Evolutionary conservation across 1,140 invertebrate species (phyloP).

Genomic region (Yoshiicerus persimilis): DNA sequence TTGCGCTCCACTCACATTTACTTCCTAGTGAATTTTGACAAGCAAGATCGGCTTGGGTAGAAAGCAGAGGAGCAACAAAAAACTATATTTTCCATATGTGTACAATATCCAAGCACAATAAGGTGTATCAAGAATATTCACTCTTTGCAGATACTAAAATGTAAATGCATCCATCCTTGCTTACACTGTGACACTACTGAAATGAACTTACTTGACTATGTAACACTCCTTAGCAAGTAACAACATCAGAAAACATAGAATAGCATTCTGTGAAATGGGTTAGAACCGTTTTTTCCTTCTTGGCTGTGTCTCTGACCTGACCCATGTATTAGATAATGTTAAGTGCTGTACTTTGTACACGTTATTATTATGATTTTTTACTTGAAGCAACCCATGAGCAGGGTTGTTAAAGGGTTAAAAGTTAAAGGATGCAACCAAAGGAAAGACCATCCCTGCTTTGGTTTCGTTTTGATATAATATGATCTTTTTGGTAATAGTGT

Average conservation of each 20-base stretch:
- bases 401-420: conserved; percentile 13
- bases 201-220: background rate
- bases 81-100: background rate
- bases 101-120: background rate
- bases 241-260: background rate
- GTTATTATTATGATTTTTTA: background rate
- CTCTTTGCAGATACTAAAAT: background rate
- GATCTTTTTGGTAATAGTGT: conserved; percentile 35
- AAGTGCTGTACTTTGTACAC: too few relatives aligned
- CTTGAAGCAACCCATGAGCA: background rate
- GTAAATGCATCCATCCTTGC: background rate
- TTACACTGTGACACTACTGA: background rate
- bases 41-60: background rate
- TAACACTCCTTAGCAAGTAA: background rate
- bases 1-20: conserved; percentile 1
- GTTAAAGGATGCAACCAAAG: background rate
- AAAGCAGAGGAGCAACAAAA: background rate
- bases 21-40: conserved; percentile 17
- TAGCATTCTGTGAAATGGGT: conserved; percentile 1
- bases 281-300: conserved; percentile 1
- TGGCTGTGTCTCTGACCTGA: background rate
- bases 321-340: conserved; percentile 6
- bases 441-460: background rate
- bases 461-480: background rate
- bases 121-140: background rate